Evolutionary conservation across 1,140 invertebrate genomes (phyloP).

Genomic region (Drosophila lowei): DNA sequence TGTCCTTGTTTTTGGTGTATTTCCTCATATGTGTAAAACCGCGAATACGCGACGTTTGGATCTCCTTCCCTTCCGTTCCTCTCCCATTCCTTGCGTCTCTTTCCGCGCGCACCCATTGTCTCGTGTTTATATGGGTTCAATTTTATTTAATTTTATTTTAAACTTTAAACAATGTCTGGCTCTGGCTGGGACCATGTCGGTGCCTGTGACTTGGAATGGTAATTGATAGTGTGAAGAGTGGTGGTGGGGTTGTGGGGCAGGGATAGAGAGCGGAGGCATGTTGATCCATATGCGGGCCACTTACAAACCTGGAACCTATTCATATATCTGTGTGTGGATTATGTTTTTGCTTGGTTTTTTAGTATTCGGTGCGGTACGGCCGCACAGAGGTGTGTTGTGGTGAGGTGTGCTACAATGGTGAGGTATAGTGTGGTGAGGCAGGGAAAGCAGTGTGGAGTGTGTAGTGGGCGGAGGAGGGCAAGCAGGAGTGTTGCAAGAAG

Average conservation of each 20-base stretch:
- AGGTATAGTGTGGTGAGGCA: no score
- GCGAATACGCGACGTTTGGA: slow-evolving; percentile 16
- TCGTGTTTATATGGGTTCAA: slow-evolving; percentile 73
- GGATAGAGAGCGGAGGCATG: not conserved
- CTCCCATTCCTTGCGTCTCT: slow-evolving; percentile 8
- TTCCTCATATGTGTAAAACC: slow-evolving; percentile 61
- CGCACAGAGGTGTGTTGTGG: no score
- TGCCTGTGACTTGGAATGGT: slow-evolving; percentile 62
- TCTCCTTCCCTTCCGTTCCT: no score
- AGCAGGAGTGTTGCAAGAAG: slow-evolving; percentile 12
- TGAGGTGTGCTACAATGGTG: no score
- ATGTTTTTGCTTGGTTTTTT: no score
- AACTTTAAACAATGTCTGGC: slow-evolving; percentile 73
- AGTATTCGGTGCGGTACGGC: no score
- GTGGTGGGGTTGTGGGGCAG: not conserved
- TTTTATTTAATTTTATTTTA: slow-evolving; percentile 78
- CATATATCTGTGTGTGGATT: slow-evolving; percentile 10
- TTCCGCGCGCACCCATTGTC: slow-evolving; percentile 17
- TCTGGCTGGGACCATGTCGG: slow-evolving; percentile 26
- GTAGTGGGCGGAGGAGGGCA: slow-evolving; percentile 5
- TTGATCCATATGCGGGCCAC: slow-evolving; percentile 63
- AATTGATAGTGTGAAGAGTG: slow-evolving; percentile 39
- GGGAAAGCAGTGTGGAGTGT: slow-evolving; percentile 1
- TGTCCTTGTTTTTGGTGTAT: slow-evolving; percentile 39
- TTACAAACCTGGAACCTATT: slow-evolving; percentile 52